phyloP scores from a whole-genome alignment of 1,140 invertebrate genomes.

The Cydia pomonella region DNA sequence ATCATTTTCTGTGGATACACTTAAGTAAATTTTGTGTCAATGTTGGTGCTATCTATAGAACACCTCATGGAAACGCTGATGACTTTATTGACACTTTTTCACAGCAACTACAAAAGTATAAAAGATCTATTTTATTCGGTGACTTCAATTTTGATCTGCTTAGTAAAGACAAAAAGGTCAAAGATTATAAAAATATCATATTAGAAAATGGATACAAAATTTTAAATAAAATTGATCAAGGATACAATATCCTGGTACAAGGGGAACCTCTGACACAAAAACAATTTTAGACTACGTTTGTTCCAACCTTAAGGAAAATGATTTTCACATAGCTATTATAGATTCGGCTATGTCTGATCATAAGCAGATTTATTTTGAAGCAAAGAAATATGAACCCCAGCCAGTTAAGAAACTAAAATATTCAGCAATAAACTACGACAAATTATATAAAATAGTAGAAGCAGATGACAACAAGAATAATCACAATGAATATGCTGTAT shows the following conservation, averaged over 20 bases:
- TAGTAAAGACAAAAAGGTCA: not conserved
- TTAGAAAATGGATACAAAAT: not conserved
- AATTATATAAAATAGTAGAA: not conserved
- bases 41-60: not conserved
- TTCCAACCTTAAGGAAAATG: not conserved
- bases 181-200: not conserved
- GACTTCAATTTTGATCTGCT: slow-evolving; percentile 3
- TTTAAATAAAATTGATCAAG: slow-evolving; percentile 16
- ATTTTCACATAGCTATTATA: not conserved
- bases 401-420: not conserved
- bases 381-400: not conserved
- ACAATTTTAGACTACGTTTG: not conserved
- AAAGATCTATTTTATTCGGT: slow-evolving; percentile 3
- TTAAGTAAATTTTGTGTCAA: not conserved
- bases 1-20: not conserved
- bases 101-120: not conserved
- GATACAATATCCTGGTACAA: not conserved
- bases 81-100: not conserved
- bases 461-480: not conserved
- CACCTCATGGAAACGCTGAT: not conserved
- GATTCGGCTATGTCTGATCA: too few species aligned
- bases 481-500: not conserved
- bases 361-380: too few species aligned
- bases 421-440: not conserved
- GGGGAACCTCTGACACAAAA: not conserved